Evolutionary conservation across 2,888 invertebrate species (phyloP).

Genomic region (Zaprionus obscuricornis): DNA sequence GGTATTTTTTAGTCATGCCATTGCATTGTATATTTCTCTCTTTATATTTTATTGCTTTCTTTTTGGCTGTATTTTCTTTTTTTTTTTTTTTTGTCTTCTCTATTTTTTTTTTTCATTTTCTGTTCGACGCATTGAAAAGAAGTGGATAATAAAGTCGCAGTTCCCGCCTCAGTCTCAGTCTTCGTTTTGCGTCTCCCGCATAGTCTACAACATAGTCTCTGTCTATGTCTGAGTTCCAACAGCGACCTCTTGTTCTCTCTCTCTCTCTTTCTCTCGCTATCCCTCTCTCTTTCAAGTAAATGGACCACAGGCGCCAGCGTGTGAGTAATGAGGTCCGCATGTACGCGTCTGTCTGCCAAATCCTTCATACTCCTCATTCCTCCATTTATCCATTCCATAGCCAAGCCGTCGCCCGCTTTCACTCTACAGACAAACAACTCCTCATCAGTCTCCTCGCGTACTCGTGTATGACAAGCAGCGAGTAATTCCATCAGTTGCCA

Average conservation of each 20-base stretch:
- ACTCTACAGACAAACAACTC: conserved; percentile 1
- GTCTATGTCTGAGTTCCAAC: background rate
- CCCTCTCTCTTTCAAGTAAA: conserved; percentile 9
- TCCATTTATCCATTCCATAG: no score
- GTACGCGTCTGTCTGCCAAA: conserved; percentile 22
- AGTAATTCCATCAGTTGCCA: conserved; percentile 21
- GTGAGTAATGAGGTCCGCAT: conserved; percentile 48
- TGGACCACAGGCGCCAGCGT: conserved; percentile 50
- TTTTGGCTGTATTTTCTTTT: background rate
- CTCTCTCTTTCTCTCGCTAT: background rate
- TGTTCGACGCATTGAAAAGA: conserved; percentile 47
- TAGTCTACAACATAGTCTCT: background rate
- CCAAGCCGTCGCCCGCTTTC: background rate
- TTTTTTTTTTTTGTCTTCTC: background rate
- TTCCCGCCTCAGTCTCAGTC: conserved; percentile 8
- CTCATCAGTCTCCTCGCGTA: conserved; percentile 21
- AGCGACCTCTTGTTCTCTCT: no score
- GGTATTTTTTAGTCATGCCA: no score
- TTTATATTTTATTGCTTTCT: no score
- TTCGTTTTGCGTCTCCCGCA: background rate
- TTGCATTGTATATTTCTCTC: no score
- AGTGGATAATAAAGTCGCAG: conserved; percentile 58
- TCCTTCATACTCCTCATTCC: background rate
- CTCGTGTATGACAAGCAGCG: conserved; percentile 28
- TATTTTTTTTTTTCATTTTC: conserved; percentile 29